These are phyloP conservation scores for Chelonoidis abingdonii DNA, from an alignment of 2,113 vertebrate species.

Conservation along the genomic window DNA sequence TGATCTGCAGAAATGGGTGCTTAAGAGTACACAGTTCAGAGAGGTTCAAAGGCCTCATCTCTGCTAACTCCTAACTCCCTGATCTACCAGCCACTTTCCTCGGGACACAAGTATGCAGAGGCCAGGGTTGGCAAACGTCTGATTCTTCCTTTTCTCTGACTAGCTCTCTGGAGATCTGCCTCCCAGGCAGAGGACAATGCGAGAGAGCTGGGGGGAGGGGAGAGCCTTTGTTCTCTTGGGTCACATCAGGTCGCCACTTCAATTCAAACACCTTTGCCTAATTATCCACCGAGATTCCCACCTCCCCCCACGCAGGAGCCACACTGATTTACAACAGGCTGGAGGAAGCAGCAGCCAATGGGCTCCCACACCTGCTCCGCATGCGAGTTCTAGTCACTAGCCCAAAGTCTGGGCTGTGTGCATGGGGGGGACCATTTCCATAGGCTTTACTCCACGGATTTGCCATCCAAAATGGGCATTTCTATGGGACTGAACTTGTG, in stretches of 20 bases:
- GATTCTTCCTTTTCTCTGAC: accelerated
- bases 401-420: accelerated
- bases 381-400: background rate
- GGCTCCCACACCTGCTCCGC: accelerated
- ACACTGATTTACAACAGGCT: background rate
- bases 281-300: accelerated
- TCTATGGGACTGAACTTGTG: background rate
- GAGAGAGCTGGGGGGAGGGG: background rate
- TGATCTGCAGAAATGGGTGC: background rate
- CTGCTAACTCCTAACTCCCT: background rate
- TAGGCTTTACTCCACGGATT: background rate
- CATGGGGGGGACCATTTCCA: accelerated
- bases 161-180: background rate
- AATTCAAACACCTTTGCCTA: background rate
- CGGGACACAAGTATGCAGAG: background rate
- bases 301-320: background rate
- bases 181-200: background rate
- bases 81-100: accelerated
- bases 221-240: background rate
- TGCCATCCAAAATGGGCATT: background rate
- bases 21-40: background rate
- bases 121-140: background rate
- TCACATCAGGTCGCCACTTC: constrained; percentile 18
- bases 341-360: background rate
- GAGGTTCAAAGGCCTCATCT: background rate